Evolutionary conservation across 1,140 invertebrate species (phyloP).

Genomic region (Portunus trituberculatus): DNA sequence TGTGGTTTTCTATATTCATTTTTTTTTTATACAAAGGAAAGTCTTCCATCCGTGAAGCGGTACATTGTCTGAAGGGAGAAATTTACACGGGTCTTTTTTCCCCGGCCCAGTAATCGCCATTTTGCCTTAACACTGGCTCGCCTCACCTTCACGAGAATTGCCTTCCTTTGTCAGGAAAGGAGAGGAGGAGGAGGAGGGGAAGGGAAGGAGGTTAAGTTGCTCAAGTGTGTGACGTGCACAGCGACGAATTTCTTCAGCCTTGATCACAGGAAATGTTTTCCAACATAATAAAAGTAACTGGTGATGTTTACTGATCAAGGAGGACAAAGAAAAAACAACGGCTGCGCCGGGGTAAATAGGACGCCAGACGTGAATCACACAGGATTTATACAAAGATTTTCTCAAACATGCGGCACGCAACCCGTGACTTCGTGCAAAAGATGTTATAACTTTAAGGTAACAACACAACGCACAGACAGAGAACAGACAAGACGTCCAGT

Average conservation of each 20-base stretch:
- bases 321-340: not conserved
- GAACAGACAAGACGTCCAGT: not conserved
- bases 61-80: no score
- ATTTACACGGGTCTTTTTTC: no score
- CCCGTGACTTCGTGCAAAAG: not conserved
- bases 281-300: not conserved
- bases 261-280: not conserved
- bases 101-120: no score
- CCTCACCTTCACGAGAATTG: not conserved
- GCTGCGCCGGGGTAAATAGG: not conserved
- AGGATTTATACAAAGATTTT: not conserved
- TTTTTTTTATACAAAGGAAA: no score
- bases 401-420: not conserved
- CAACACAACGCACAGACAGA: not conserved
- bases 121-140: not conserved
- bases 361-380: not conserved
- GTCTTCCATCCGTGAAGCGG: no score
- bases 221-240: not conserved
- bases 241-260: not conserved
- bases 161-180: not conserved
- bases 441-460: not conserved
- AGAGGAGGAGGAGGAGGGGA: not conserved
- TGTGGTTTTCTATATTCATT: no score
- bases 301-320: not conserved
- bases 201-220: not conserved